Base-by-base conservation (phyloP, 2,888 invertebrate genomes). In the Himalopsyche kuldschensis region DNA sequence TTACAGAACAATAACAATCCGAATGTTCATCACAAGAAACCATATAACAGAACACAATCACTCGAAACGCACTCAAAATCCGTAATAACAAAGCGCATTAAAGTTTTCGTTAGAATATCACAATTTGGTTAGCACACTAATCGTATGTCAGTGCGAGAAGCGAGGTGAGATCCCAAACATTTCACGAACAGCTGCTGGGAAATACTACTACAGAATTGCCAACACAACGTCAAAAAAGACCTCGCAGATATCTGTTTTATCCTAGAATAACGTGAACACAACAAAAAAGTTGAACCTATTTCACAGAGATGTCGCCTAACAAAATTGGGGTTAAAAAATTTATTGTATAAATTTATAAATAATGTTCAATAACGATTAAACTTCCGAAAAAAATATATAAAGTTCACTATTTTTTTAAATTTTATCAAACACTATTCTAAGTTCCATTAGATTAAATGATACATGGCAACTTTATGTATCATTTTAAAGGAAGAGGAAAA, bases 131-230 rank as follows among this genome's bases (percentile, higher is more conserved):
- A 30, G 35, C 69, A 76, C 77, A 75, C 69, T 76, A 55, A n/a
- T 35, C 79, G 78, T 63, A 83, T 47, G 82, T 83, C 82, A 83
- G 80, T 47, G 35, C 55, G 75, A 48, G 75, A 76, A 69, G 30
- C 46, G 75, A 75, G 77, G 30, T 41, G 47, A 30, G 35, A 75
- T 76, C 82, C 75, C 79, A 82, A 80, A 83, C 82, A 83, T 32
- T 32, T 55, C 75, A 31, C 80, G 77, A 83, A 83, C 82, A 83
- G 82, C 82, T 83, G 82, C 82, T 83, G 80, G 48, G 82, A 48
- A 55, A 80, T 80, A 81, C 81, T 81, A 76, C 35, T 11, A 48
- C 48, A 48, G 76, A 20, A 35, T 4, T 24, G 55, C 81, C 81
- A 77, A 76, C 81, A 78, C 76, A 41, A 35, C 76, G 46, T 47